Conservation (phyloP, 2,888 invertebrate genomes). For the Scaptomyza tumidula region DNA sequence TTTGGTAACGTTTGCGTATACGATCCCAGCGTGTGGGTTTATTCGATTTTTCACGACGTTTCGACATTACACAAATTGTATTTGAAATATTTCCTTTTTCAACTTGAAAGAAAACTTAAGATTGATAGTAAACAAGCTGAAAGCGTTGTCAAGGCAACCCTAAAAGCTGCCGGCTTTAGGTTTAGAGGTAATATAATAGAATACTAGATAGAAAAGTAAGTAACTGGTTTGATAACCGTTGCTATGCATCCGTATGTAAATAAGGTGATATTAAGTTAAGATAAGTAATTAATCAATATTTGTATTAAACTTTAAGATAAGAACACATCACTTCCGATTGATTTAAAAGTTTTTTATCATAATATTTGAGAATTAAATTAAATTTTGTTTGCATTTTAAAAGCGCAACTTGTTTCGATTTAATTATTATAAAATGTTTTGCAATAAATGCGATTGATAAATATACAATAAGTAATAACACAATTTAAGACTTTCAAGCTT, state of each 20-base stretch:
- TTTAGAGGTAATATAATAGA: neutral
- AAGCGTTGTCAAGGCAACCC: slow-evolving; percentile 61
- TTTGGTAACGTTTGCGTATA: slow-evolving; percentile 82
- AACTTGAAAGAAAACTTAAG: slow-evolving; percentile 7
- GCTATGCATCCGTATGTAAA: neutral
- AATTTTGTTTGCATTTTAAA: slow-evolving; percentile 47
- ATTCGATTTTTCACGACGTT: slow-evolving; percentile 68
- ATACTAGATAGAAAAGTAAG: neutral
- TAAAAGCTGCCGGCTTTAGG: slow-evolving; percentile 17
- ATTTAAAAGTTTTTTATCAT: neutral
- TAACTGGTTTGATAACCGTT: slow-evolving; percentile 1
- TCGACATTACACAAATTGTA: slow-evolving; percentile 48
- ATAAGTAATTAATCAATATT: neutral
- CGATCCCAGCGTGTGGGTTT: slow-evolving; percentile 84
- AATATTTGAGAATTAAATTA: neutral
- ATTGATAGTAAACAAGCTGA: slow-evolving; percentile 50
- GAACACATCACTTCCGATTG: neutral
- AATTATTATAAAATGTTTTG: slow-evolving; percentile 49
- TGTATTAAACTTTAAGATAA: neutral
- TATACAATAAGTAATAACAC: slow-evolving; percentile 61
- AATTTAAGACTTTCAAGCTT: slow-evolving; percentile 60
- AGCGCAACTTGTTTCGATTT: slow-evolving; percentile 54
- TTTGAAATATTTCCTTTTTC: neutral
- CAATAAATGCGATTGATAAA: slow-evolving; percentile 71
- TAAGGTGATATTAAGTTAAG: neutral